Base-by-base conservation (phyloP, 2,888 invertebrate genomes). In the Hedychridium roseum region DNA sequence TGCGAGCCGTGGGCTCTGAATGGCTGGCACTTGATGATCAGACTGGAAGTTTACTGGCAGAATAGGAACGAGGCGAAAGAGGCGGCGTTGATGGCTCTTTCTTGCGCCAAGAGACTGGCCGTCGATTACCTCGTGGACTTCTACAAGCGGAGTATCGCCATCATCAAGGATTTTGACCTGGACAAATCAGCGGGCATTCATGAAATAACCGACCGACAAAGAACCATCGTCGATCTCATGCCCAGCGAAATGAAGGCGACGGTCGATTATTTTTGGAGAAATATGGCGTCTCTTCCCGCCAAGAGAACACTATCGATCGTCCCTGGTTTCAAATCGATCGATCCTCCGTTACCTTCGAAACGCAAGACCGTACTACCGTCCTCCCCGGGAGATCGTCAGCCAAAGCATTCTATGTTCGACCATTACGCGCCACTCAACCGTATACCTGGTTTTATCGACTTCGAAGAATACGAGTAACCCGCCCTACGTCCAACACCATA, bases 51-150 rank as follows among this genome's bases (percentile, higher is more conserved):
- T 7, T 60, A 64, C 16, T 80, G 81, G 57, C 73, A 78, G 50
- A 82, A 82, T 36, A 77, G 78, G 27, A 81, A 79, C 52, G 83
- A 83, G 50, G 82, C 83, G 0, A 79, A 74, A 42, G 76, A 74
- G 7, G 79, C 70, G 0, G 72, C 73, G 0, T 34, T 59, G 9
- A 9, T 59, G 3, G 69, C 73, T 4, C 46, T 71, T 9, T 64
- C 73, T 12, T 56, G 71, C 5, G 78, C 81, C 0, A 69, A 64
- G 15, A 64, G 68, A 28, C 60, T 82, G 15, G 64, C 70, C 1
- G 72, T 81, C 47, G 53, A 66, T 12, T 68, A 64, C 26, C 61
- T 82, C 20, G 34, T 66, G 0, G 72, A 79, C 21, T 76, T 76
- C 45, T 74, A 73, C 41, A 54, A 56, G 3, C 47, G 77, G 66